Base-by-base conservation (phyloP, 2,888 invertebrate genomes). In the Pasiphila rectangulata region DNA sequence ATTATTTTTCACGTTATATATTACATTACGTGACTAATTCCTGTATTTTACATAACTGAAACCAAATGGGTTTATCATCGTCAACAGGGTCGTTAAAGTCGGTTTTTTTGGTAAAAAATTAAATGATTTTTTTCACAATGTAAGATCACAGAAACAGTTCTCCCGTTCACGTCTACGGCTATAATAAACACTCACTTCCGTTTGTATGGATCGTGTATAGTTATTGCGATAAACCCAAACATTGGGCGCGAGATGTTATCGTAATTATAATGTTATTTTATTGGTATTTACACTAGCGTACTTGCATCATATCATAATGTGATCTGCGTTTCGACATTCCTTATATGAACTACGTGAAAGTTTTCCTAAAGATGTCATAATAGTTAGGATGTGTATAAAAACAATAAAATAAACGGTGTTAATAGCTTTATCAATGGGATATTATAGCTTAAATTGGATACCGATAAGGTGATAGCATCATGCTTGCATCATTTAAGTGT, bases 201-300 rank as follows among this genome's bases (percentile, higher is more conserved):
- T 32, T 32, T 32, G 32, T 32, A 32, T 32, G 32, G 17, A 32
- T 10, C 5, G 16, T 10, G 32, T 17, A 1, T 9, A 27, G 17
- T 2, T 17, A 32, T 4, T 30, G 13, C 2, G 17, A 32, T 17
- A 10, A 67, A 70, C 64, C 78, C 80, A 82, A 82, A 83, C 83
- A 83, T 77, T 73, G 72, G 74, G 68, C 69, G 61, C 61, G 67
- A 77, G 84, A 86, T 87, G 65, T 61, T 85, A 87, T 87, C 86
- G 64, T 74, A 79, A 83, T 86, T 85, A 85, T 86, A 83, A 86
- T 79, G 83, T 78, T 79, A 71, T 75, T 79, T 77, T 83, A 84
- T 83, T 81, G 79, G 75, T 85, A 81, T 85, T 85, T 84, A 85
- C 83, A 76, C 72, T 65, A 72, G 54, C 46, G 54, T 57, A 56